Base-by-base conservation (phyloP, 2,113 vertebrate genomes). In the Helogale parvula region DNA sequence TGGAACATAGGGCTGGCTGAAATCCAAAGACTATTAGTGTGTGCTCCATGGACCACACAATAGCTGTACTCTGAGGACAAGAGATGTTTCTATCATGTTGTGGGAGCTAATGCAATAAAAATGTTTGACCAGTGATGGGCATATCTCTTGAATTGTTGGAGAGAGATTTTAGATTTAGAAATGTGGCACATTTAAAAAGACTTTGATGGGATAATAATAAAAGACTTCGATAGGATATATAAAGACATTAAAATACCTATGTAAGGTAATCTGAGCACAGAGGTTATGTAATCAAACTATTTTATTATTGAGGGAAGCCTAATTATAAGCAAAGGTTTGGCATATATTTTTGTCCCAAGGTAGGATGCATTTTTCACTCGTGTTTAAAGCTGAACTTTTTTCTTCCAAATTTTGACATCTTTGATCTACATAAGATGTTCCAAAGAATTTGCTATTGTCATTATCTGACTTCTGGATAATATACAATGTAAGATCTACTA, bases 161-260 rank as follows among this genome's bases (percentile, higher is more conserved):
- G 71, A 88, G 33, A 94, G 82, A 77, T 38, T 89, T 94, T 96
- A 86, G 12, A 77, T 65, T 81, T 82, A 71, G 27, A 96, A 76
- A 47, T 90, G 27, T 71, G 50, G 3, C 47, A 86, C 41, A 41
- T n/a, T 69, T 41, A 72, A 41, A 72, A 41, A 72, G 35, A 33
- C 17, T 87, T n/a, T 72, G 38, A n/a, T 31, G 47, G 3, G 12
- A 72, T 63, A 25, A 50, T 50, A 50, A 50, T 17, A 63, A 89
- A 92, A 86, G 25, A 50, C 21, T 82, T 33, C 79, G 45, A 29
- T 31, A 38, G 3, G 15, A 72, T 63, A 54, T 15, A 63, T 29
- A 69, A 90, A 93, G 82, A 68, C 63, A 76, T 29, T 27, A 60
- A 54, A 76, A 69, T 77, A 65, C 21, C 19, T 38, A n/a, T 14